Evolutionary conservation across 1,140 invertebrate genomes (phyloP).

Genomic region (Bombus consobrinus): DNA sequence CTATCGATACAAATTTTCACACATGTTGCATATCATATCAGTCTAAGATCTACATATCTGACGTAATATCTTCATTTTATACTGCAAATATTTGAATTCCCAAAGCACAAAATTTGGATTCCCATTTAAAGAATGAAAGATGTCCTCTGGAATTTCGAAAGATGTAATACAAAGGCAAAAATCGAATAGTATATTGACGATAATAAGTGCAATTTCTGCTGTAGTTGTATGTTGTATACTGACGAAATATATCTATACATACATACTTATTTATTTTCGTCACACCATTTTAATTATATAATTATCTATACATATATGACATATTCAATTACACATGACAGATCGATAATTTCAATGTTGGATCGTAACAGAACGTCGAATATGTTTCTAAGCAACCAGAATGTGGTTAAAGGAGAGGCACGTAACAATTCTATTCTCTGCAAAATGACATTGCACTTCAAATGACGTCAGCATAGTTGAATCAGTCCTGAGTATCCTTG

Average conservation of each 20-base stretch:
- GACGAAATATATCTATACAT: too few species aligned
- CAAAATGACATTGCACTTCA: conserved; percentile 31
- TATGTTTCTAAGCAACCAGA: conserved; percentile 6
- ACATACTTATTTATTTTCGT: too few species aligned
- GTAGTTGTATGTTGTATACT: too few species aligned
- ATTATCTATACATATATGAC: too few species aligned
- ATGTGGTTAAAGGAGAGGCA: conserved; percentile 35
- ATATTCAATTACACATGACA: too few species aligned
- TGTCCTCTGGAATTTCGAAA: background rate
- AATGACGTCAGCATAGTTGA: conserved; percentile 18
- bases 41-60: background rate
- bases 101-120: too few species aligned
- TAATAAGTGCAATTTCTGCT: too few species aligned
- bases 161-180: too few species aligned
- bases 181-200: background rate
- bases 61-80: background rate
- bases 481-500: conserved; percentile 9
- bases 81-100: background rate
- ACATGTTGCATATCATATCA: background rate
- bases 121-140: background rate
- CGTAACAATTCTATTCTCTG: conserved; percentile 47
- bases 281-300: too few species aligned
- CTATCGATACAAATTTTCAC: background rate
- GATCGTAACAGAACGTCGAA: conserved; percentile 22
- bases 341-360: background rate